phyloP scores from a whole-genome alignment of 2,113 vertebrate species.

The Gobiocypris rarus region DNA sequence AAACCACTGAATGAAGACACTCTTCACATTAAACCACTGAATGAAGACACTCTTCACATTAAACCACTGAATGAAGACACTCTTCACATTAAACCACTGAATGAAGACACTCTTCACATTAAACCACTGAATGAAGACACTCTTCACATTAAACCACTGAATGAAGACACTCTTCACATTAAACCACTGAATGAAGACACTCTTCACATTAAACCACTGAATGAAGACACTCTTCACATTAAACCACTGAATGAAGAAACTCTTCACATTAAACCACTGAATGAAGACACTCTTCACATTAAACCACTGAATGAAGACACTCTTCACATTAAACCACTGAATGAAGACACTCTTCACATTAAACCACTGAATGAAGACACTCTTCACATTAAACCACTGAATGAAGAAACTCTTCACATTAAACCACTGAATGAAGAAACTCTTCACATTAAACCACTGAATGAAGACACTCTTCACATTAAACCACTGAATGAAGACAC shows the following conservation, averaged over 20 bases:
- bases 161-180: no score
- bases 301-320: no score
- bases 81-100: neutral
- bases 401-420: no score
- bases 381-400: no score
- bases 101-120: neutral
- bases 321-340: neutral
- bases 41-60: no score
- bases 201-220: neutral
- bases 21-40: neutral
- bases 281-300: neutral
- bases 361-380: no score
- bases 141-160: neutral
- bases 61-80: no score
- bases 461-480: no score
- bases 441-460: no score
- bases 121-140: neutral
- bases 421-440: no score
- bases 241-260: neutral
- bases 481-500: no score
- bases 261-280: neutral
- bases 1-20: neutral
- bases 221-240: neutral
- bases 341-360: neutral
- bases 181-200: neutral